These are phyloP conservation scores for Heliothis virescens DNA, from an alignment of 1,140 invertebrate species.

Conservation along the genomic window DNA sequence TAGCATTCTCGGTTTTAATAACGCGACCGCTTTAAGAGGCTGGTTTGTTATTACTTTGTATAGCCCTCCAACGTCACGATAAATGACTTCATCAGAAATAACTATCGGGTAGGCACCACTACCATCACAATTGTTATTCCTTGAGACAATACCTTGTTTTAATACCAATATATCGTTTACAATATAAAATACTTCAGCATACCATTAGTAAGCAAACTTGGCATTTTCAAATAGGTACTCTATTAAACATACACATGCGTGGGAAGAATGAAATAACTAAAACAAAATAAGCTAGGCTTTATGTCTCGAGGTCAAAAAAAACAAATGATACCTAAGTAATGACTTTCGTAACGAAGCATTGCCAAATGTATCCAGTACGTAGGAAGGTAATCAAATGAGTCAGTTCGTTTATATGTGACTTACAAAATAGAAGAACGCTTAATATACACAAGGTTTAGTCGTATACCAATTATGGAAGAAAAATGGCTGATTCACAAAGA, in stretches of 20 bases:
- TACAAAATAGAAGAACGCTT: not conserved
- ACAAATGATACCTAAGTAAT: conserved; percentile 26
- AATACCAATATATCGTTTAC: not conserved
- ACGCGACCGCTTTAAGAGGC: not conserved
- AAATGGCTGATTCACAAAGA: not conserved
- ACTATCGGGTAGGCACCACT: not conserved
- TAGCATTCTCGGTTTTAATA: not conserved
- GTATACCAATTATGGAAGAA: not conserved
- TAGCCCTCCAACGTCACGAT: not conserved
- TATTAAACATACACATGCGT: conserved; percentile 25
- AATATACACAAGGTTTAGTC: not conserved
- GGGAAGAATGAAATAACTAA: conserved; percentile 39
- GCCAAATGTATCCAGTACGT: conserved; percentile 13
- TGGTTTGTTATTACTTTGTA: not conserved
- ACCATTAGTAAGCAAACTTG: not conserved
- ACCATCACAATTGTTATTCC: not conserved
- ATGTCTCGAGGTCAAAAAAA: conserved; percentile 33
- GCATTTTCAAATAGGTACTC: conserved; percentile 14
- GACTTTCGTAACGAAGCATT: conserved; percentile 14
- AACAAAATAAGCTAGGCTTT: conserved; percentile 29
- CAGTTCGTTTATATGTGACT: not conserved
- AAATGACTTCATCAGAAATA: conserved; percentile 17
- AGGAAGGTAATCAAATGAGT: conserved; percentile 19
- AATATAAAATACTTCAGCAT: conserved; percentile 22
- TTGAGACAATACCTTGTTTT: conserved; percentile 1